Conservation (phyloP, 2,797 vertebrate genomes). For the Paguma larvata region DNA sequence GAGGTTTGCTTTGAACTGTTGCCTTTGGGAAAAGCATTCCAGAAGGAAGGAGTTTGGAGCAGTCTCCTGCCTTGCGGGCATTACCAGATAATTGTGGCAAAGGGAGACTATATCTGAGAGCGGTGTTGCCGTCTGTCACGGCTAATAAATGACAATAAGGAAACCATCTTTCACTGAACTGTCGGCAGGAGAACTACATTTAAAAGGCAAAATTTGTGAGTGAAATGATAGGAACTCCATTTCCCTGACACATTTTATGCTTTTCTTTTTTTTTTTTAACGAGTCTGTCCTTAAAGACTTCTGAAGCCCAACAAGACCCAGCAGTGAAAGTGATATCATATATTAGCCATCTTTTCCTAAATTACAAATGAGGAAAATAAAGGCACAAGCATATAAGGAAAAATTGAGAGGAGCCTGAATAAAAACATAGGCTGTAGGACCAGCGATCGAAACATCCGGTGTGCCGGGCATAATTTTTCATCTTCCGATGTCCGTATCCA, state of each 20-base stretch:
- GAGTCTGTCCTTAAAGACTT: not conserved
- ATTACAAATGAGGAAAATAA: conserved; percentile 28
- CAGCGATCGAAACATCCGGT: not conserved
- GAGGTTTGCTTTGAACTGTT: conserved; percentile 75
- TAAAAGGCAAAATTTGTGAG: not conserved
- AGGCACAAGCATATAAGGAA: not conserved
- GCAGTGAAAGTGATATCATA: not conserved
- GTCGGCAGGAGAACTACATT: not conserved
- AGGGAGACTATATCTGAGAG: conserved; percentile 38
- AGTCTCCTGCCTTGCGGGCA: conserved; percentile 68
- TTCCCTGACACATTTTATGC: not conserved
- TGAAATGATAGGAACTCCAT: conserved; percentile 23
- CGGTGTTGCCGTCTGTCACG: conserved; percentile 54
- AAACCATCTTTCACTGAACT: not conserved
- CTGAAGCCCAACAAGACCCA: not conserved
- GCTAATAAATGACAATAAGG: conserved; percentile 24
- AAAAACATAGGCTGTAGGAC: not conserved
- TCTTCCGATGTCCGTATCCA: not conserved
- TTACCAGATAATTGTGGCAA: conserved; percentile 63
- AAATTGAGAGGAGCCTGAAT: not conserved
- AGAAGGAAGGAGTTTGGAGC: conserved; percentile 67
- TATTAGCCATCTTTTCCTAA: conserved; percentile 12
- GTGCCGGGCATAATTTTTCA: not conserved
- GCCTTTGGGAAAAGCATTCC: conserved; percentile 69
- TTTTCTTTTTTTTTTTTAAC: not conserved